Conservation (phyloP, 2,797 vertebrate genomes). For the Thunnus albacares region DNA sequence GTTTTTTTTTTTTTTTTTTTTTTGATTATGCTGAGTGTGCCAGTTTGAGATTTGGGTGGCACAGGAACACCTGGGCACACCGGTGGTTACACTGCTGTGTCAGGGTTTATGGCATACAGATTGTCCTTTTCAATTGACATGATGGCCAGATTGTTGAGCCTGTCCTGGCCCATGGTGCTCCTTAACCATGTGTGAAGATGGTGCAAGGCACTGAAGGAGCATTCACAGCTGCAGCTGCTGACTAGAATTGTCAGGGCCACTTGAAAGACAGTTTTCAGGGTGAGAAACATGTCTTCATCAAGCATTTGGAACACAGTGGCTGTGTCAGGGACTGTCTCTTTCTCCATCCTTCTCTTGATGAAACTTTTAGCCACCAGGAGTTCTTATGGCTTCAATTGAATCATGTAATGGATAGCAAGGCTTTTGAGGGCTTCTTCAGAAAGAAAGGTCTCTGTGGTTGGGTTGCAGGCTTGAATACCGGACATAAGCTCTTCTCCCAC, state of each 20-base stretch:
- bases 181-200: background rate
- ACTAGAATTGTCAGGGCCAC: background rate
- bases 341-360: no score
- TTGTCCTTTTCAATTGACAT: background rate
- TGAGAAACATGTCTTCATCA: background rate
- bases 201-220: background rate
- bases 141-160: background rate
- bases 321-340: no score
- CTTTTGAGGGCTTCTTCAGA: background rate
- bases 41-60: no score
- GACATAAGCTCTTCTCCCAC: background rate
- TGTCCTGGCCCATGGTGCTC: background rate
- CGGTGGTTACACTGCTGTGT: background rate
- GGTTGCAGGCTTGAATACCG: slow-evolving; percentile 7
- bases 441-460: slow-evolving; percentile 1
- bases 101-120: background rate
- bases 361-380: no score
- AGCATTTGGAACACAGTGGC: no score
- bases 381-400: background rate
- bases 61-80: no score
- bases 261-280: background rate
- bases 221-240: background rate
- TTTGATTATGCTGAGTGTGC: no score
- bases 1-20: no score
- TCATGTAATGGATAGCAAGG: background rate